A percentile compares a stretch with the other conserved stretches of the same genome.
These are phyloP conservation scores for Papilio elwesi DNA, from an alignment of 2,888 invertebrate genomes.

Conservation along the genomic window DNA sequence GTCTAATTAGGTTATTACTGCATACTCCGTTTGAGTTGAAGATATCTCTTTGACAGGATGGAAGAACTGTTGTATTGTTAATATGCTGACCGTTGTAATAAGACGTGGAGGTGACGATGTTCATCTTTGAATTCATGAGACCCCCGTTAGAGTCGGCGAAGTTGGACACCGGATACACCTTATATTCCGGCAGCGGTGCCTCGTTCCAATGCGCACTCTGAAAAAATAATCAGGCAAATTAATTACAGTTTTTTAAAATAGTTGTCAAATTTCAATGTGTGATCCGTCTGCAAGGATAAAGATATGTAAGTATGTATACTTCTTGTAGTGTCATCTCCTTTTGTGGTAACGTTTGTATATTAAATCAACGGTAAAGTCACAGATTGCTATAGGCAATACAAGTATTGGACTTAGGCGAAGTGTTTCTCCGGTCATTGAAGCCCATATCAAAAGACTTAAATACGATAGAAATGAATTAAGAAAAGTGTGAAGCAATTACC, in stretches of 20 bases:
- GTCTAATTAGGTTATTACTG: slow-evolving; percentile 25
- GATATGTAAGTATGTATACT: no score
- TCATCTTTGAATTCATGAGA: slow-evolving; percentile 44
- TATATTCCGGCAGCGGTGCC: slow-evolving; percentile 41
- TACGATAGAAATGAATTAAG: slow-evolving; percentile 18
- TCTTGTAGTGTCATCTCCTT: no score
- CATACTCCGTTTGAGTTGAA: slow-evolving; percentile 23
- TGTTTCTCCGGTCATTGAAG: no score
- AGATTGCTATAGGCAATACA: no score
- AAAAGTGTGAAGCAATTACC: slow-evolving; percentile 49
- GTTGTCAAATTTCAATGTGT: no score
- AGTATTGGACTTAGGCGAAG: no score
- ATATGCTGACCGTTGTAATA: slow-evolving; percentile 31
- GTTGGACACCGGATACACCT: slow-evolving; percentile 41
- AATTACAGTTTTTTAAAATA: not conserved
- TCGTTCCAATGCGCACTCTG: slow-evolving; percentile 54
- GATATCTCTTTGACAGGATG: slow-evolving; percentile 33
- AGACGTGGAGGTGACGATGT: slow-evolving; percentile 41
- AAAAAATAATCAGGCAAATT: slow-evolving; percentile 43
- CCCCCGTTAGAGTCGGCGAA: slow-evolving; percentile 42
- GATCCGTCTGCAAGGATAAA: no score
- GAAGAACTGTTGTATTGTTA: slow-evolving; percentile 39
- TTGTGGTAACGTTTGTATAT: no score
- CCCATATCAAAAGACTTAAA: no score
- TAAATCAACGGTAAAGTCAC: no score